A percentile compares a stretch with the other conserved stretches of the same genome.
Conservation (phyloP, 2,797 vertebrate genomes). For the Pantherophis vulpinus region DNA sequence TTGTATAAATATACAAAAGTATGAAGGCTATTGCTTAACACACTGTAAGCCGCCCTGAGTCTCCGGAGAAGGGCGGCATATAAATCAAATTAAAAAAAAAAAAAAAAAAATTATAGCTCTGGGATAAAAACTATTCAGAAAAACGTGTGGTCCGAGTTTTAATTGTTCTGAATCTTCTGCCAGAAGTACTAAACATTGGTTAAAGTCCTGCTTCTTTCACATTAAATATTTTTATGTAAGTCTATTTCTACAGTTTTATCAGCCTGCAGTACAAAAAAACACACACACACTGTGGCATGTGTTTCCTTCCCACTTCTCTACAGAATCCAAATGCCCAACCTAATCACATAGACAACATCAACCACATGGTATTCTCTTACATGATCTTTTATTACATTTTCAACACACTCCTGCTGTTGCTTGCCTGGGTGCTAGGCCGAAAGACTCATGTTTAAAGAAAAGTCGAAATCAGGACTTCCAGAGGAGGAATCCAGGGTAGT, state of each 20-base stretch:
- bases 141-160: too few species aligned
- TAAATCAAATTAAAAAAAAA: too few species aligned
- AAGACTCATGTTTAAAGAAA: not conserved
- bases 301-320: not conserved
- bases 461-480: not conserved
- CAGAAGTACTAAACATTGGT: too few species aligned
- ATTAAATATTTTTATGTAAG: not conserved
- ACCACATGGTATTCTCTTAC: not conserved
- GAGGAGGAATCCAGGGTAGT: not conserved
- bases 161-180: too few species aligned
- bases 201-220: not conserved
- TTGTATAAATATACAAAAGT: too few species aligned
- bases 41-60: too few species aligned
- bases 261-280: not conserved
- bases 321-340: not conserved
- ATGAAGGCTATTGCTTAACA: too few species aligned
- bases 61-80: too few species aligned
- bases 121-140: too few species aligned
- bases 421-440: not conserved
- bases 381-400: not conserved
- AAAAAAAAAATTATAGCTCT: too few species aligned
- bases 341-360: not conserved
- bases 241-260: not conserved
- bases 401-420: not conserved
- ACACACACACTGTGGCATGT: not conserved